Evolutionary conservation across 1,140 invertebrate species (phyloP), one percentile per base, ranked within the genome.

Genomic region (Euschistus heros): DNA sequence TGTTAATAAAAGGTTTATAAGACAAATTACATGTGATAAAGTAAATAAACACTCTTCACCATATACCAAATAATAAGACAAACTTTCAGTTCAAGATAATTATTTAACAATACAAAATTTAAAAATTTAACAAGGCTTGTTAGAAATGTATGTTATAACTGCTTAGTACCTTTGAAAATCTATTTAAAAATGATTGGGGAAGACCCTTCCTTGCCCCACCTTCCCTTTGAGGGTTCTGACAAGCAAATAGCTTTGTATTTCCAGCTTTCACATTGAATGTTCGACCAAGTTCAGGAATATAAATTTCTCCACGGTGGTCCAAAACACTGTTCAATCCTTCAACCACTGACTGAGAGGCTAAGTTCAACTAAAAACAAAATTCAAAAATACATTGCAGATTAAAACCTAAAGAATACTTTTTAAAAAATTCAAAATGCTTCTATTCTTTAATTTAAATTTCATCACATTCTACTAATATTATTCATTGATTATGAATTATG

Each of bases 271-370:
- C 82, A 64, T 80, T 77, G 74, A 99, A 99, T 0, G 86, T 90
- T 74, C 84, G 86, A 46, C 87, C 89, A 0, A 99, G 77, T 80
- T 99, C 97, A 1, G 97, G 92, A 63, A 99, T 90, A 73, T 86
- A 99, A 17, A 99, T 84, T 78, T 97, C 94, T 3, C 92, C 92
- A 71, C 97, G 80, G 75, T 99, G 97, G 82, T 99, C 97, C 17
- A 99, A 82, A 75, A 96, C 98, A 2, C 97, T 96, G 77, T 99
- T 99, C 2, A 99, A 79, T 33, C 96, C 96, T 81, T 99, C 97
- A 0, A 99, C 77, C 6, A 99, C 96, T 0, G 95, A 93, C 76
- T 99, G 97, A 0, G 95, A 97, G 0, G 97, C 97, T 65, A 99
- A 79, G 81, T 99, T 99, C 62, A 99, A 79, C 80, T 46, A 26